Evolutionary conservation across 2,113 vertebrate species (phyloP).

Genomic region (Melospiza georgiana): DNA sequence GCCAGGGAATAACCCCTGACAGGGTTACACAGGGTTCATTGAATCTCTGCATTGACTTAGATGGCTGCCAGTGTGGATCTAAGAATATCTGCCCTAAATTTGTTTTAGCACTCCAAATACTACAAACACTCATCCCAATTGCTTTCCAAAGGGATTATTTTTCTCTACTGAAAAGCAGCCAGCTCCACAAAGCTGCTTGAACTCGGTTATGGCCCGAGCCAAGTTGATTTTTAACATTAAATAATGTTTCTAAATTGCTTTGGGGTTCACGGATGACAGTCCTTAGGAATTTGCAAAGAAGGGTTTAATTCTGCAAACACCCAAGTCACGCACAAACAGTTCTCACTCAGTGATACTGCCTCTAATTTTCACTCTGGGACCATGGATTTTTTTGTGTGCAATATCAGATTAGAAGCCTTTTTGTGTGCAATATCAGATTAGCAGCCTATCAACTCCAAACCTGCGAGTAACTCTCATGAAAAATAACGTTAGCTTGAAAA

Average conservation of each 20-base stretch:
- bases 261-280: background rate
- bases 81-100: constrained; percentile 53
- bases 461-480: background rate
- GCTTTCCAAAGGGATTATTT: constrained; percentile 61
- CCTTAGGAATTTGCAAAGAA: constrained; percentile 1
- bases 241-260: constrained; percentile 36
- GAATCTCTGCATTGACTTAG: constrained; percentile 25
- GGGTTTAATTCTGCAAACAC: constrained; percentile 5
- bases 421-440: background rate
- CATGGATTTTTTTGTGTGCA: background rate
- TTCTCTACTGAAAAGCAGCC: constrained; percentile 39
- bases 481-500: background rate
- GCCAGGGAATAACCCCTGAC: background rate
- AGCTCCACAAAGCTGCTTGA: constrained; percentile 39
- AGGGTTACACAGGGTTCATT: background rate
- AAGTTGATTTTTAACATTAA: constrained; percentile 51
- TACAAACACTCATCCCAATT: constrained; percentile 36
- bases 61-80: background rate
- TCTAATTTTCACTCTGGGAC: background rate
- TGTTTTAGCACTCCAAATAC: constrained; percentile 42
- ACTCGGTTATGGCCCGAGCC: constrained; percentile 5
- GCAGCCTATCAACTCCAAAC: background rate
- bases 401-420: background rate
- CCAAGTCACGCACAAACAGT: background rate
- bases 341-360: background rate